Evolutionary conservation across 2,797 vertebrate genomes (phyloP).

Genomic region (Urosaurus nigricauda): DNA sequence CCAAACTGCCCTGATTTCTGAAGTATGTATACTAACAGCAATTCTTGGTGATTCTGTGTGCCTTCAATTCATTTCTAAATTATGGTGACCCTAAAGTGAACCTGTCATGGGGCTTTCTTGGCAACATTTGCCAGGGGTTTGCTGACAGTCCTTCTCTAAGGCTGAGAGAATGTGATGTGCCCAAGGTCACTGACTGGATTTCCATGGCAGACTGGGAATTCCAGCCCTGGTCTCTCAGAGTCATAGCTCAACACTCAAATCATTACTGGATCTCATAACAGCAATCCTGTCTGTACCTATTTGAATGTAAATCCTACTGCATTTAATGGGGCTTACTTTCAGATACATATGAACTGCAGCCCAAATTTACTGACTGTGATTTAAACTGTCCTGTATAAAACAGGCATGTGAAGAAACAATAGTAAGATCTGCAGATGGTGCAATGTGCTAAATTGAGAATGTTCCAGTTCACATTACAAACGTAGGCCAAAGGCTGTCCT

Average conservation of each 20-base stretch:
- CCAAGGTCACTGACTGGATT: no score
- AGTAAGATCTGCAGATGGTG: not conserved
- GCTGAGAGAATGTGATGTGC: no score
- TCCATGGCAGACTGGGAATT: no score
- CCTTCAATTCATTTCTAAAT: no score
- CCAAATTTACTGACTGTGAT: no score
- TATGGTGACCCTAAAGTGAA: no score
- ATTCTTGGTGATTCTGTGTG: not conserved
- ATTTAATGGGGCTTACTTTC: not conserved
- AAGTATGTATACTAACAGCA: not conserved
- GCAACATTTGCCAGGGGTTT: no score
- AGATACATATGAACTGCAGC: not conserved
- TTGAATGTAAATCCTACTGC: not conserved
- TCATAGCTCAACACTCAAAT: no score
- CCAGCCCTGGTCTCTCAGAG: no score
- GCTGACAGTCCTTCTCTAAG: no score
- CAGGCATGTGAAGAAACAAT: not conserved
- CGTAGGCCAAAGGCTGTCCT: not conserved
- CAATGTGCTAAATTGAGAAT: not conserved
- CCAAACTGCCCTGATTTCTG: not conserved
- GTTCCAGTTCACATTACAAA: not conserved
- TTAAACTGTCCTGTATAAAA: not conserved
- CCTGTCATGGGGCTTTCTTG: no score
- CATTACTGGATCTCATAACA: no score
- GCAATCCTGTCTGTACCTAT: not conserved